Base-by-base conservation (phyloP, 2,888 invertebrate species). In the Hydropsyche betteni region DNA sequence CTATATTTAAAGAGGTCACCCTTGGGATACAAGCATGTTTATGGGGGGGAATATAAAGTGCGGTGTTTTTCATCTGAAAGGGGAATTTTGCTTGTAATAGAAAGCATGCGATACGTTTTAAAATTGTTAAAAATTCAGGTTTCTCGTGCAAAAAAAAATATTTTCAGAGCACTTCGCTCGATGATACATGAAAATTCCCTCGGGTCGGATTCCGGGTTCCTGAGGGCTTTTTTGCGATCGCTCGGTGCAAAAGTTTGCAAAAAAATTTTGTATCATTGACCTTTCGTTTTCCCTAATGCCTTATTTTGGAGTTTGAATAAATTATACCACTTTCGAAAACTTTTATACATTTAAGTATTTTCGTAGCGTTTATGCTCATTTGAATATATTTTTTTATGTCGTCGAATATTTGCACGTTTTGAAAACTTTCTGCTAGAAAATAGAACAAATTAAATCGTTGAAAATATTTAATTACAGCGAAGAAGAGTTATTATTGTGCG, bases 261-360 rank as follows among this genome's bases (percentile, higher is more conserved):
- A 44, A 44, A 44, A 44, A 2, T 1, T 44, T 44, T 14, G 4
- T 58, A 58, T 16, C 8, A 24, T 58, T 58, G 58, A 58, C 58
- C 58, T 58, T 58, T 58, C 58, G 58, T 58, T 58, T 58, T 24
- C 58, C 14, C 58, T 8, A 24, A 16, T 14, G 24, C 16, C 58
- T 14, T 58, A 58, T 58, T 58, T 14, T 58, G 16, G 24, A 58
- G 24, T 24, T 16, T 58, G 58, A 58, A 58, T 58, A 58, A 58
- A 58, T 58, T 58, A 58, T 58, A 16, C 44, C 6, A 44, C 6
- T 44, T 44, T 44, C 10, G 44, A 8, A 44, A 44, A 44, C 44
- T 44, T 44, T 44, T 44, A 24, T 24, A 24, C 24, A 24, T 24
- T 24, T 24, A 24, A 24, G 24, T 44, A 44, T 44, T 44, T 44